Percentiles rank a stretch among this genome's conserved stretches.
Evolutionary conservation across 2,888 invertebrate genomes (phyloP).

Genomic region (Papilio elwesi): DNA sequence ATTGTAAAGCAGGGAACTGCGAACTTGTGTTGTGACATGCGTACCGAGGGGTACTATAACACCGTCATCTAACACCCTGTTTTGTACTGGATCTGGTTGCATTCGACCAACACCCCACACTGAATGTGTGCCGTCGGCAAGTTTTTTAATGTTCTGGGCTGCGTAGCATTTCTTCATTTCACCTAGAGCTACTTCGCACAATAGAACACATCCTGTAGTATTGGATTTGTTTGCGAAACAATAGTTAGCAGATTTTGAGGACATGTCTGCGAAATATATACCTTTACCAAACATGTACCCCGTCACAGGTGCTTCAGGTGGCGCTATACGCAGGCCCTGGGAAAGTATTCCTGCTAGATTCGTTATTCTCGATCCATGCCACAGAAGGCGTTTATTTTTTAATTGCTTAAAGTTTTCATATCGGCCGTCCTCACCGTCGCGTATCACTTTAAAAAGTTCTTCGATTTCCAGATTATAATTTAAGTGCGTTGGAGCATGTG

Average conservation of each 20-base stretch:
- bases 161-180: slow-evolving; percentile 81
- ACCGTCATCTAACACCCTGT: slow-evolving; percentile 42
- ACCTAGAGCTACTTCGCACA: slow-evolving; percentile 98
- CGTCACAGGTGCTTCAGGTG: slow-evolving; percentile 97
- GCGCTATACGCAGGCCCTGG: slow-evolving; percentile 96
- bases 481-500: slow-evolving; percentile 95
- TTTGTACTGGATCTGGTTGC: slow-evolving; percentile 88
- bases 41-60: slow-evolving; percentile 89
- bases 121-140: slow-evolving; percentile 93
- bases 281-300: slow-evolving; percentile 99
- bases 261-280: slow-evolving; percentile 98
- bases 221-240: slow-evolving; percentile 89
- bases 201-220: slow-evolving; percentile 91
- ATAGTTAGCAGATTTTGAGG: slow-evolving; percentile 98
- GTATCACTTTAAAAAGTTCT: slow-evolving; percentile 87
- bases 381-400: slow-evolving; percentile 93
- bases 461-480: slow-evolving; percentile 67
- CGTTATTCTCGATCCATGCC: slow-evolving; percentile 98
- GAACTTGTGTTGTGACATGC: slow-evolving; percentile 67
- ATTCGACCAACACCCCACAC: slow-evolving; percentile 94
- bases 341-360: slow-evolving; percentile 97
- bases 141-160: slow-evolving; percentile 90
- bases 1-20: slow-evolving; percentile 91
- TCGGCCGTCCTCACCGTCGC: slow-evolving; percentile 91
- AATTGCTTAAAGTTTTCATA: slow-evolving; percentile 93